Evolutionary conservation across 35 echinoderm and acorn worm genomes (phyloP).

Genomic region (Eucidaris tribuloides): DNA sequence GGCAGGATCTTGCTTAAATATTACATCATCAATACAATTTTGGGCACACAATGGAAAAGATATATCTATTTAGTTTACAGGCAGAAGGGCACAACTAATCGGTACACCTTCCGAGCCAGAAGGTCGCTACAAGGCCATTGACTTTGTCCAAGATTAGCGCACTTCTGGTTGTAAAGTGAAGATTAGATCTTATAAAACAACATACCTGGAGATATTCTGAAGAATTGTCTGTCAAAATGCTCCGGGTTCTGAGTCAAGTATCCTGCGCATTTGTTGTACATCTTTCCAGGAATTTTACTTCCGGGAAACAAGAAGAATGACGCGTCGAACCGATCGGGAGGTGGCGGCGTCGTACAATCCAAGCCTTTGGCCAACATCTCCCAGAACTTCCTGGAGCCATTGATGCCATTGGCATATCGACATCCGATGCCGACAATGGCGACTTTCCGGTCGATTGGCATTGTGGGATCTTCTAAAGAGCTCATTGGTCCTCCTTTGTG

Average conservation of each 20-base stretch:
- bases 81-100: too few relatives aligned
- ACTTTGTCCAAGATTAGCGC: not conserved
- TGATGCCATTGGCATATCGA: conserved; percentile 51
- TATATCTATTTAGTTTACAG: too few relatives aligned
- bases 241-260: conserved; percentile 40
- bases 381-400: conserved; percentile 52
- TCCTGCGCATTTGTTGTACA: conserved; percentile 49
- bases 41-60: too few relatives aligned
- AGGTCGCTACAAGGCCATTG: too few relatives aligned
- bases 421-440: conserved; percentile 82
- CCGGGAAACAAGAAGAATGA: conserved; percentile 45
- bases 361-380: conserved; percentile 24
- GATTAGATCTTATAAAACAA: not conserved
- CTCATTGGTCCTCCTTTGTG: conserved; percentile 1
- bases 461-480: not conserved
- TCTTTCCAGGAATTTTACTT: conserved; percentile 39
- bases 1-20: too few relatives aligned
- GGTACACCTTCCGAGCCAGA: too few relatives aligned
- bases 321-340: conserved; percentile 39
- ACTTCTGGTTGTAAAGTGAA: not conserved
- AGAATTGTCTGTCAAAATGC: conserved; percentile 75
- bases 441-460: conserved; percentile 21
- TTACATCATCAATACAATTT: too few relatives aligned
- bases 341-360: conserved; percentile 46
- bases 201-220: conserved; percentile 75